These are phyloP conservation scores for Hylaeus anthracinus DNA, from an alignment of 1,140 invertebrate species.

Conservation along the genomic window DNA sequence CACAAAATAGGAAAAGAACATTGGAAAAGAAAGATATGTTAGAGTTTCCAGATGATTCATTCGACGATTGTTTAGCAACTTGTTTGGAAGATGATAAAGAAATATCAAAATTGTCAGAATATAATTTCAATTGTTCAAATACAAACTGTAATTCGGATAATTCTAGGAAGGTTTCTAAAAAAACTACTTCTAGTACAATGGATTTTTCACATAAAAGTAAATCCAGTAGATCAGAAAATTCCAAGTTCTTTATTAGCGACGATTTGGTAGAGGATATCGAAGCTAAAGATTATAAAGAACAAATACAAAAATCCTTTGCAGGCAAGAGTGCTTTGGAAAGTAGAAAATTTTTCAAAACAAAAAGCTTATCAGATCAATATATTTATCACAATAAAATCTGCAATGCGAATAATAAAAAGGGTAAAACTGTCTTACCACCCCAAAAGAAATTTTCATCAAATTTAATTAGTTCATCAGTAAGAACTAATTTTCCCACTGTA, in stretches of 20 bases:
- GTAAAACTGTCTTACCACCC: background rate
- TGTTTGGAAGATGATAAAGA: constrained; percentile 60
- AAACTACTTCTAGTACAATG: background rate
- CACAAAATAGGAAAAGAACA: background rate
- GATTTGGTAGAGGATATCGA: constrained; percentile 3
- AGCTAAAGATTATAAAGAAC: background rate
- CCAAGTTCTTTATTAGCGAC: constrained; percentile 5
- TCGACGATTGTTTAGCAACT: constrained; percentile 68
- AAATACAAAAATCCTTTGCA: background rate
- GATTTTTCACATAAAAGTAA: background rate
- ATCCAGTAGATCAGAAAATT: background rate
- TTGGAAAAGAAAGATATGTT: constrained; percentile 3
- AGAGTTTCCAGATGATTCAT: constrained; percentile 67
- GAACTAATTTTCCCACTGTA: constrained; percentile 34
- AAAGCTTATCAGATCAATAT: constrained; percentile 66
- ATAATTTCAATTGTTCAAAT: constrained; percentile 26
- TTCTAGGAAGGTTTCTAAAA: background rate
- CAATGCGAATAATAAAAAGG: constrained; percentile 19
- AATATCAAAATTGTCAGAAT: constrained; percentile 41
- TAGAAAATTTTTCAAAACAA: constrained; percentile 71
- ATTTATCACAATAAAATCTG: constrained; percentile 30
- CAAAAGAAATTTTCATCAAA: constrained; percentile 22
- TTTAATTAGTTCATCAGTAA: constrained; percentile 47
- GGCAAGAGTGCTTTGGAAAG: constrained; percentile 18
- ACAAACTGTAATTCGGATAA: background rate